Evolutionary conservation across 2,113 vertebrate genomes (phyloP), one percentile per base, ranked within the genome.

Genomic region (Cercopithecus mona): DNA sequence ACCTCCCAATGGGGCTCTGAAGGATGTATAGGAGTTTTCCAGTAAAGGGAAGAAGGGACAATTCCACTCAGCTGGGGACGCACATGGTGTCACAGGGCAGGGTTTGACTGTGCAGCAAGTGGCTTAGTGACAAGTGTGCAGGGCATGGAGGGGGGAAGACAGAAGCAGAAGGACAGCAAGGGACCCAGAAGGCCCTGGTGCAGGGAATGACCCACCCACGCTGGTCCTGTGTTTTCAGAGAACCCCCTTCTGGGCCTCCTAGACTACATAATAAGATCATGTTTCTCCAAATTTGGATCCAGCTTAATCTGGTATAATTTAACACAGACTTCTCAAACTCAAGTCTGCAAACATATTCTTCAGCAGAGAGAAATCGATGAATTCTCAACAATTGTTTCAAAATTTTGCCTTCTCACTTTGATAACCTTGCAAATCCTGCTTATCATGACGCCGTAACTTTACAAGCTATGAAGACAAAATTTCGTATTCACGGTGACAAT

Each of bases 111-210:
- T 6, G 14, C 4, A 66, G 32, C 4, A 7, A 57, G 59, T 25
- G 59, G 13, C 38, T 10, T 11, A 10, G 50, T 35, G 35, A 61
- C 40, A 30, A 68, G 32, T 8, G 12, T 9, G 2, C 13, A 25
- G 59, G 73, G 79, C 45, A 55, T 1, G 11, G 27, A 40, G n/a
- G 2, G 16, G 14, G 6, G 25, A 48, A 61, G 22, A 25, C 22
- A 45, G 38, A 1, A 14, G 35, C 30, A 4, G 3, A 22, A 43
- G n/a, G 0, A 12, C 2, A 1, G 11, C 0, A 2, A 50, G 80
- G 70, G 17, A 18, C 35, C 23, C 7, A 50, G 43, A 50, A 16
- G n/a, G 6, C 55, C 55, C 40, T 1, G 2, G 81, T 22, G 35
- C 5, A 2, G 40, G 73, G 38, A 78, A 9, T 0, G 50, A 50